Evolutionary conservation across 37 sponge, comb jelly and placozoan species (phyloP), one percentile per base, ranked within the genome.

Genomic region (Theonella swinhoei): DNA sequence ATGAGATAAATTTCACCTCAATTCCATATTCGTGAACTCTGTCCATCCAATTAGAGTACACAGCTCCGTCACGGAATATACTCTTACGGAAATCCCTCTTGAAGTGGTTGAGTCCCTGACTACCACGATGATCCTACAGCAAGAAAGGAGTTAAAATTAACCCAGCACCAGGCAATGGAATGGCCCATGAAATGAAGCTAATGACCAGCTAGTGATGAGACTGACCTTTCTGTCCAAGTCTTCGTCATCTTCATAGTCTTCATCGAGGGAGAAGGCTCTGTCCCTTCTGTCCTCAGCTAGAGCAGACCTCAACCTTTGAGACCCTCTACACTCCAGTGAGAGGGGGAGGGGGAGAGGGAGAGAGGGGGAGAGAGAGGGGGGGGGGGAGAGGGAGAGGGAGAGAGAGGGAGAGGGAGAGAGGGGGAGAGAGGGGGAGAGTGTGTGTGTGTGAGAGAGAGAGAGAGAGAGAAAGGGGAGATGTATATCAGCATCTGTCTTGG

Each of bases 41-140:
- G 30, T 82, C 80, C 77, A 67, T 80, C 91, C 91, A 90, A 67
- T 77, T 70, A 4, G 76, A 58, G 36, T 74, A 80, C 26, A 90
- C 78, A 1, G 40, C 30, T 67, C 91, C 91, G 47, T 90, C 91
- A 24, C 87, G 77, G 42, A 82, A 80, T 23, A 85, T 82, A 62
- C 86, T 90, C 82, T 81, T 81, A 33, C 87, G 74, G 42, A 72
- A 72, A 60, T 87, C 81, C 36, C 87, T 42, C 34, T 65, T 62
- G 75, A 87, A 87, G 0, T 80, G 87, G 39, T 36, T 79, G 1
- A 25, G 62, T 26, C 72, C 39, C 62, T 69, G 35, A 30, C 54
- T 47, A 14, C 11, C 54, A 17, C 54, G 7, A 14, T 47, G 54
- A 14, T 47, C 54, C 28, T 66, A 66, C 68, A 47, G 54, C 14